These are phyloP conservation scores for Aleiodes testaceus DNA, from an alignment of 2,888 invertebrate genomes.

Conservation along the genomic window DNA sequence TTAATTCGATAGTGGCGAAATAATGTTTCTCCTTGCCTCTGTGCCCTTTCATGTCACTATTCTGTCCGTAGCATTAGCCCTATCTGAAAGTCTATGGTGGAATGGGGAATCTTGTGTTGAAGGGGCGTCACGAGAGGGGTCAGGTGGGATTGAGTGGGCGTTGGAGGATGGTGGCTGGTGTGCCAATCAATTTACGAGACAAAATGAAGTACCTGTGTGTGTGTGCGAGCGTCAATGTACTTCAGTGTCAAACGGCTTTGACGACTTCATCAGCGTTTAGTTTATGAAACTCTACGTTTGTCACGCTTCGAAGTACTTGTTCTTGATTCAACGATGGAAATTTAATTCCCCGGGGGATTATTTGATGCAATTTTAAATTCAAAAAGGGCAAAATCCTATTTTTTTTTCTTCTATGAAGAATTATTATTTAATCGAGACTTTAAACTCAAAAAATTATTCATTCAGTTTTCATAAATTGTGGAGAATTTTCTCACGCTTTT, in stretches of 20 bases:
- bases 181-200: conserved; percentile 25
- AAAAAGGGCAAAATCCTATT: too few relatives aligned
- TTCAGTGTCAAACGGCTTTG: conserved; percentile 10
- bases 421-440: too few relatives aligned
- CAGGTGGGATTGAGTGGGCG: not conserved
- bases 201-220: conserved; percentile 6
- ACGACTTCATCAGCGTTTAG: not conserved
- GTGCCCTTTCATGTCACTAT: conserved; percentile 18
- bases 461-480: too few relatives aligned
- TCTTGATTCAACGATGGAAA: not conserved
- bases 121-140: not conserved
- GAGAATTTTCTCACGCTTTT: too few relatives aligned
- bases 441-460: too few relatives aligned
- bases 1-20: conserved; percentile 58
- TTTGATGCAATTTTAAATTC: too few relatives aligned
- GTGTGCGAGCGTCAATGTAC: not conserved
- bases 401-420: too few relatives aligned
- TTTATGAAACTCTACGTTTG: not conserved
- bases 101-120: conserved; percentile 31
- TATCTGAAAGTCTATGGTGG: conserved; percentile 36
- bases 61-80: conserved; percentile 38
- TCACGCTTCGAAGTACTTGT: not conserved
- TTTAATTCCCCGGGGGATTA: too few relatives aligned
- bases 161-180: not conserved
- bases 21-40: conserved; percentile 2